phyloP scores from a whole-genome alignment of 2,888 invertebrate species.

The Cosmia pyralina region DNA sequence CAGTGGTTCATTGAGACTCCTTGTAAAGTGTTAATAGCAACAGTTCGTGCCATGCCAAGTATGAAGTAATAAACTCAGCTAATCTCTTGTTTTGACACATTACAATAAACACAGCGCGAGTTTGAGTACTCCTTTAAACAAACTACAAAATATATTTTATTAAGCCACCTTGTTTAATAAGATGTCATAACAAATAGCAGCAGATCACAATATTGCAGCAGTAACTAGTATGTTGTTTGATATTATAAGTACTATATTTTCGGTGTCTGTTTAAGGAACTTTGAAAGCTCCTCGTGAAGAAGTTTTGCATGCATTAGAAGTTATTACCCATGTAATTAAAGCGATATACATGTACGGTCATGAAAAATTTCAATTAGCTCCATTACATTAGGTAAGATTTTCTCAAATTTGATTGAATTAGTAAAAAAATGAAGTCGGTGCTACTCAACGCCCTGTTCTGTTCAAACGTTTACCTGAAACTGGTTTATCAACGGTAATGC shows the following conservation, averaged over 20 bases:
- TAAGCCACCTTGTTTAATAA: background rate
- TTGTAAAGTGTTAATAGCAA: slow-evolving; percentile 37
- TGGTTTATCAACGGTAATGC: background rate
- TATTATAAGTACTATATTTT: background rate
- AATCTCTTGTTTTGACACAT: slow-evolving; percentile 39
- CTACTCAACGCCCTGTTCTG: background rate
- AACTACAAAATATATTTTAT: slow-evolving; percentile 8
- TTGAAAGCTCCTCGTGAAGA: background rate
- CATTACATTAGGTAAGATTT: background rate
- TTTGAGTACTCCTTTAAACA: slow-evolving; percentile 1
- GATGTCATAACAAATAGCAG: slow-evolving; percentile 12
- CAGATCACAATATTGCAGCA: background rate
- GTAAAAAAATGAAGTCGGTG: background rate
- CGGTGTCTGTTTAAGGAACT: background rate
- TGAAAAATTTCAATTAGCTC: background rate
- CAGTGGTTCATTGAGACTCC: slow-evolving; percentile 13
- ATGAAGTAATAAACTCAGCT: background rate
- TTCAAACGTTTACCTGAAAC: background rate
- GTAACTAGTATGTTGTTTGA: background rate
- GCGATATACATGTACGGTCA: background rate
- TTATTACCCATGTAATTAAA: background rate
- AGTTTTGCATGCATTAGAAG: background rate
- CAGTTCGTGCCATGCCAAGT: background rate
- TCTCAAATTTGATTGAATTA: background rate
- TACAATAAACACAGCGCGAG: slow-evolving; percentile 20